Base-by-base conservation (phyloP, 2,113 vertebrate species). In the Chloropsis hardwickii region DNA sequence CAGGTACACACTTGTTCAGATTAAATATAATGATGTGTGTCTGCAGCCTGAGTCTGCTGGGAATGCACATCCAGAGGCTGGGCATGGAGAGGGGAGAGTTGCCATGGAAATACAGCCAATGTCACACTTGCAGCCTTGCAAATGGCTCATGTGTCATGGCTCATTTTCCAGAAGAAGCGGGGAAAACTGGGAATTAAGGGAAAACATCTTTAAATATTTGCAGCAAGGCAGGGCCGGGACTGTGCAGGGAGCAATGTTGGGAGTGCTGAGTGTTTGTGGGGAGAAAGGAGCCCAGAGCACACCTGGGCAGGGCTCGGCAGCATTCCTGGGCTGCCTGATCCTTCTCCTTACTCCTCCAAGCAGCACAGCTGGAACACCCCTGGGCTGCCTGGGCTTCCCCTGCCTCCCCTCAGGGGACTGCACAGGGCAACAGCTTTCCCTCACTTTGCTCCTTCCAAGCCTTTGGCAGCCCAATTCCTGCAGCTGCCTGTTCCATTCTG, bases 51-150 rank as follows among this genome's bases (percentile, higher is more conserved):
- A 25, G 86, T 40, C 93, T 92, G 82, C 58, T 1, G 27, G 93
- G 91, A 96, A 76, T 29, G 88, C 54, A 4, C 78, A 88, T 93
- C 96, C 92, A 28, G 57, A 42, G 84, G 78, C 40, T 88, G 81
- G 23, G 82, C 65, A 45, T 42, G 85, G 0, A 69, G 74, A 77
- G 92, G 90, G 89, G 78, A 86, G 81, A 94, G 96, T 97, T 96
- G 77, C 95, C 86, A 95, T 96, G 95, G 95, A 96, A 96, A 97
- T 97, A 4, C 76, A 78, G 51, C 77, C 69, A 50, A 37, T 93
- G 92, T 90, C 91, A 94, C 29, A 73, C 88, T 66, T 48, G 93
- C 78, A 23, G 33, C 9, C 1, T 69, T 86, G 90, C 65, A 65
- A 96, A 90, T 73, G 87, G 87, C 93, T 96, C 64, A 0, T 90